These are phyloP conservation scores for Watersipora subatra DNA, from an alignment of 1,140 invertebrate species.

Conservation along the genomic window DNA sequence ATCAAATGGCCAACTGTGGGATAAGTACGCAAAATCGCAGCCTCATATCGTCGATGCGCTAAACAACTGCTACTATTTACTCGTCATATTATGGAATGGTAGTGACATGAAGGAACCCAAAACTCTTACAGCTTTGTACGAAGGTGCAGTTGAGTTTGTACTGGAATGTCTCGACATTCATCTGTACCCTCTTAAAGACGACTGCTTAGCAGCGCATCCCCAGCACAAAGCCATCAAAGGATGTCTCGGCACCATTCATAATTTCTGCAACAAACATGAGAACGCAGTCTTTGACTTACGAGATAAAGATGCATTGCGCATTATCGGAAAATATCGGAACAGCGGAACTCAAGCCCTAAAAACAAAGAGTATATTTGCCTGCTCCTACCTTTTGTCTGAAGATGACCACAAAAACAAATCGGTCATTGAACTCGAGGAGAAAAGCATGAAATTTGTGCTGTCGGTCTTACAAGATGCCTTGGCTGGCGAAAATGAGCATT, in stretches of 20 bases:
- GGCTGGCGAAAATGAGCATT: conserved; percentile 18
- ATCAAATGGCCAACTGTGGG: not conserved
- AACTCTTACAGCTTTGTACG: not conserved
- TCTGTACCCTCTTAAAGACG: not conserved
- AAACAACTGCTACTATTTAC: not conserved
- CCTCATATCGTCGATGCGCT: not conserved
- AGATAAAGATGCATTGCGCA: not conserved
- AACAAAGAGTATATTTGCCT: not conserved
- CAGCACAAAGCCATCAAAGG: conserved; percentile 2
- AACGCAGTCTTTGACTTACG: not conserved
- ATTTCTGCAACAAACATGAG: not conserved
- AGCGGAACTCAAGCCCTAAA: not conserved
- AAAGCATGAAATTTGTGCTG: conserved; percentile 11
- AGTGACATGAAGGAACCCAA: not conserved
- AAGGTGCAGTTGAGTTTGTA: not conserved
- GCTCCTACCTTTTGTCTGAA: conserved; percentile 6
- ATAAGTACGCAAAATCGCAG: not conserved
- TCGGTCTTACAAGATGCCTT: conserved; percentile 15
- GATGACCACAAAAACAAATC: conserved; percentile 9
- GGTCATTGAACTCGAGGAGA: conserved; percentile 10
- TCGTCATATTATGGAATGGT: not conserved
- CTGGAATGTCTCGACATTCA: not conserved
- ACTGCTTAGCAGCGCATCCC: not conserved
- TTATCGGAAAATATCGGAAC: not conserved
- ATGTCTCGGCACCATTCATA: conserved; percentile 4